phyloP scores from a whole-genome alignment of 2,888 invertebrate genomes.

The Drosophila cracens region DNA sequence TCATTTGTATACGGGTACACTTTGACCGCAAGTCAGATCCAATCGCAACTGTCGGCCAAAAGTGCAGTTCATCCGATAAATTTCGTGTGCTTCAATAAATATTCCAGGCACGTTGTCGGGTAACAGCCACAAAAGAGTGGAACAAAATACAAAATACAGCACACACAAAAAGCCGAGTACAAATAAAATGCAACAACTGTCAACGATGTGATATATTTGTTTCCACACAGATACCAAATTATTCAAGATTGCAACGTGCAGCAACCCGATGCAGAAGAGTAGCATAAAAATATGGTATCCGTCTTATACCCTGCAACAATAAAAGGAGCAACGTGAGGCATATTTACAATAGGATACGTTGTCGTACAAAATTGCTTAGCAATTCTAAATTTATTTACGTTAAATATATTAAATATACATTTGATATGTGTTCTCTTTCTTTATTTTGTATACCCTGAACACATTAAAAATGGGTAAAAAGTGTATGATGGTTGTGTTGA shows the following conservation, averaged over 20 bases:
- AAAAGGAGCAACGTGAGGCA: not conserved
- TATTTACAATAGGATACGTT: not conserved
- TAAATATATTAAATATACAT: not conserved
- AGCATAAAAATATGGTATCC: constrained; percentile 1
- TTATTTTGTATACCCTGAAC: not conserved
- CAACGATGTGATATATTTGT: constrained; percentile 21
- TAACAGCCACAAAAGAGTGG: constrained; percentile 2
- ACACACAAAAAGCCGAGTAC: constrained; percentile 8
- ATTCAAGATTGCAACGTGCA: constrained; percentile 35
- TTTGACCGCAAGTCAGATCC: constrained; percentile 25
- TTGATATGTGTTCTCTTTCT: not conserved
- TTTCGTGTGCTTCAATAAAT: constrained; percentile 20
- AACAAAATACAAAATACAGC: not conserved
- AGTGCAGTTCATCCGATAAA: constrained; percentile 11
- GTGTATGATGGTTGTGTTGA: no score
- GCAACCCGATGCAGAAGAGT: constrained; percentile 19
- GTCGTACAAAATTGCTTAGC: not conserved
- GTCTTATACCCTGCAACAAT: not conserved
- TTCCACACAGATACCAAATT: constrained; percentile 17
- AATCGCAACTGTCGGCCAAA: constrained; percentile 17
- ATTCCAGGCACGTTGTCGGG: constrained; percentile 45
- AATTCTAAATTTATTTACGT: not conserved
- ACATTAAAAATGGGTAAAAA: no score
- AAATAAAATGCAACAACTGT: constrained; percentile 12
- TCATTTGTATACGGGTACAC: constrained; percentile 23